Evolutionary conservation across 2,797 vertebrate species (phyloP), one percentile per base, ranked within the genome.

Genomic region (Philypnodon macrostomus): DNA sequence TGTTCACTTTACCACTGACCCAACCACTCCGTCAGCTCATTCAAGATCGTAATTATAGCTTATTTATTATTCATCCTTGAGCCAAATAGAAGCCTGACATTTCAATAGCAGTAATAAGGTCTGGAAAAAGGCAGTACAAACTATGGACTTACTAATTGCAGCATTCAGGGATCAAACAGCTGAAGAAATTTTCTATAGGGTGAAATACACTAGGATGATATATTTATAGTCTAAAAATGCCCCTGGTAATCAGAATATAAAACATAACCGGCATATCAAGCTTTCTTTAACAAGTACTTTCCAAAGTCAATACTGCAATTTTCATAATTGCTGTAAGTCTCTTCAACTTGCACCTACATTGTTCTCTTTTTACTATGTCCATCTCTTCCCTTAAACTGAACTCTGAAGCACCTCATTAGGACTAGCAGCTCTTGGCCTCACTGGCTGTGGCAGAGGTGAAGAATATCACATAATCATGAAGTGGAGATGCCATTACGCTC

Each of bases 51-150:
- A 94, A 97, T 98, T 98, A 96, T 84, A 88, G 86, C 91, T 94
- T 94, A 96, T 98, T 95, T 95, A 97, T 96, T 96, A 96, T 98
- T 98, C 94, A 96, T 96, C 90, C 91, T 89, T 89, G 88, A 91
- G 91, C 91, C 94, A 96, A 98, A 96, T 95, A 94, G 94, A 92
- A 94, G 82, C 81, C 85, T 95, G 94, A 94, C 93, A 96, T 97
- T 97, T 97, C 94, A 93, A 93, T 94, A 90, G 85, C 85, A 89
- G 88, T 88, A 90, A 88, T 85, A 89, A 84, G 82, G 75, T 79
- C 72, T 81, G 59, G 67, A 76, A 79, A 87, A 86, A 80, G 53
- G 53, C 76, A 74, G 54, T 62, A 49, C 73, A 87, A 86, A 88
- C 84, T 93, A 92, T 91, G 92, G 92, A 91, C 88, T 78, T 93